Evolutionary conservation across 1,140 invertebrate genomes (phyloP).

Genomic region (Brachionus paranguensis): DNA sequence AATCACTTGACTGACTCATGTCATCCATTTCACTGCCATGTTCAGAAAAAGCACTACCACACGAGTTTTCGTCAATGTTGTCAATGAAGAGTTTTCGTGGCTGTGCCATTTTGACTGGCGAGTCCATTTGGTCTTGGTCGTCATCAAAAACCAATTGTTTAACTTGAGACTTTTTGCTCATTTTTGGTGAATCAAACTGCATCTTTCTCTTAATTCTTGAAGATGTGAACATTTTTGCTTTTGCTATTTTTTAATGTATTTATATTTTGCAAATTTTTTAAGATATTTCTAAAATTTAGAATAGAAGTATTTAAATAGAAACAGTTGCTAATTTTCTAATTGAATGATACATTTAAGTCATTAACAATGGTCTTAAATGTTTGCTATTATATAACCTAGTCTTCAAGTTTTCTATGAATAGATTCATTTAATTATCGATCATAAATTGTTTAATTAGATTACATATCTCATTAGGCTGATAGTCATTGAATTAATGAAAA

Average conservation of each 20-base stretch:
- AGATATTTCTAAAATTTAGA: neutral
- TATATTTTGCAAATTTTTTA: neutral
- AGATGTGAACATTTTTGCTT: neutral
- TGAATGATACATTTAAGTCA: neutral
- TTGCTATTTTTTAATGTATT: neutral
- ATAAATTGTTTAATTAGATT: constrained; percentile 23
- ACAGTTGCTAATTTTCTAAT: neutral
- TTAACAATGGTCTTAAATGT: neutral
- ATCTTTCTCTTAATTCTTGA: neutral
- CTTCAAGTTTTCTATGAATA: neutral
- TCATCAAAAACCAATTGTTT: neutral
- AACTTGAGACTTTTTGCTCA: neutral
- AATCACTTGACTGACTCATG: neutral
- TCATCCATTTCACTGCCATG: neutral
- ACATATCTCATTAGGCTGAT: neutral
- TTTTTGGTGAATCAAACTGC: neutral
- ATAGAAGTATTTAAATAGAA: neutral
- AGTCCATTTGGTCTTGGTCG: neutral
- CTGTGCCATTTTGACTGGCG: neutral
- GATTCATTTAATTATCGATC: neutral
- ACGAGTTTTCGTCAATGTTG: neutral
- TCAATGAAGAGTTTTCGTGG: neutral
- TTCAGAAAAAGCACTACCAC: neutral
- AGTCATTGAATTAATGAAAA: neutral
- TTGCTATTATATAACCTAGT: neutral